Conservation (phyloP, 2,113 vertebrate genomes). For the Oceanodroma tethys region DNA sequence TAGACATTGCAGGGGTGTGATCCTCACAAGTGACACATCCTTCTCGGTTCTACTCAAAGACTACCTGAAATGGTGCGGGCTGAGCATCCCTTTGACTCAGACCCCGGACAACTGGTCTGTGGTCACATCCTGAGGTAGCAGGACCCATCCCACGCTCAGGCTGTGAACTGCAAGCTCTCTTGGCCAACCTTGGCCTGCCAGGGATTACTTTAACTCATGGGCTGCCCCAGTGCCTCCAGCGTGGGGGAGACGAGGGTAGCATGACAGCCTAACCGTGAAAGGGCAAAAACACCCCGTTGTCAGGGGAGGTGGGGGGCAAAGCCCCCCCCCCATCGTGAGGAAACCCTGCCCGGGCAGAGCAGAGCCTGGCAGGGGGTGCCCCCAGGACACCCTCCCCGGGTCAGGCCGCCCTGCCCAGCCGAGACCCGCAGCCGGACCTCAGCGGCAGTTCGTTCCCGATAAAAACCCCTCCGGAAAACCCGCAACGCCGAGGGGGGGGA, state of each 20-base stretch:
- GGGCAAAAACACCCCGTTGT: accelerated
- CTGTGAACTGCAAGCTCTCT: not conserved
- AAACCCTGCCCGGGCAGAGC: not conserved
- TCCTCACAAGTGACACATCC: accelerated
- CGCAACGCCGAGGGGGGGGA: not conserved
- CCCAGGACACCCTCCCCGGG: not conserved
- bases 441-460: accelerated
- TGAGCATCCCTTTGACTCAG: not conserved
- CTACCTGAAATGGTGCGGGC: accelerated
- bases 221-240: not conserved
- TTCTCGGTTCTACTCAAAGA: not conserved
- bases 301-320: not conserved
- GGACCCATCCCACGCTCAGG: not conserved
- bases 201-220: accelerated
- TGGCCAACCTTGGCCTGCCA: accelerated
- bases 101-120: accelerated
- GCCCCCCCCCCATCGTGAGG: accelerated
- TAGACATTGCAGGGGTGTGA: accelerated
- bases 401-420: not conserved
- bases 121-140: not conserved
- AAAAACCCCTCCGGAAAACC: not conserved
- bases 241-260: accelerated
- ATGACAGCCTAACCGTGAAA: accelerated
- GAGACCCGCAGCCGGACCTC: too few species aligned
- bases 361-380: not conserved